Conservation (phyloP, 2,888 invertebrate genomes). For the Agonopterix heracliana region DNA sequence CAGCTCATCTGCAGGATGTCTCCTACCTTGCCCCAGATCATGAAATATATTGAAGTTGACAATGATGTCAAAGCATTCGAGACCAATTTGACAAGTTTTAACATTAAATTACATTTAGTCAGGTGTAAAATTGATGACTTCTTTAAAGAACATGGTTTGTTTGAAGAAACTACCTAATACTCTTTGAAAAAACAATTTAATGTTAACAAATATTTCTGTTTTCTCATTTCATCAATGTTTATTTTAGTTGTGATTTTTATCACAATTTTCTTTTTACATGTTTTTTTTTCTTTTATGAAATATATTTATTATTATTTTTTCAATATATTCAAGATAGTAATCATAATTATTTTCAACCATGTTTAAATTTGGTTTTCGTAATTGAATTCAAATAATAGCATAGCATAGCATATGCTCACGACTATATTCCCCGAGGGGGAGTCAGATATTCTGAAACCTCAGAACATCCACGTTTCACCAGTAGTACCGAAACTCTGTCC, state of each 20-base stretch:
- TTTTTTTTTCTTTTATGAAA: background rate
- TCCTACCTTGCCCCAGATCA: conserved; percentile 76
- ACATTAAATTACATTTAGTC: conserved; percentile 73
- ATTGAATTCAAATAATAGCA: background rate
- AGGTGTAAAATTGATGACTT: conserved; percentile 78
- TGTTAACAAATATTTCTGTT: background rate
- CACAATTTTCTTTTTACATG: too few species aligned
- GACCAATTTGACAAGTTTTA: conserved; percentile 53
- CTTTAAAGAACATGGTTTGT: conserved; percentile 74
- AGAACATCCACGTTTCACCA: too few species aligned
- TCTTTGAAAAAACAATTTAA: conserved; percentile 1
- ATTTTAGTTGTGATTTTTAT: too few species aligned
- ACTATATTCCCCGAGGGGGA: too few species aligned
- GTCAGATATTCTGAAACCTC: too few species aligned
- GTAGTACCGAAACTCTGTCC: too few species aligned
- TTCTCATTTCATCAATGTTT: background rate
- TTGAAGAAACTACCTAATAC: conserved; percentile 36
- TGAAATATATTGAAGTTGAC: conserved; percentile 65
- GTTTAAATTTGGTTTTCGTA: background rate
- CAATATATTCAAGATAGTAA: too few species aligned
- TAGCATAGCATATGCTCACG: too few species aligned
- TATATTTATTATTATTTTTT: background rate
- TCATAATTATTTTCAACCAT: too few species aligned
- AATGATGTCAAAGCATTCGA: conserved; percentile 49
- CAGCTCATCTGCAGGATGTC: conserved; percentile 80